A percentile compares a stretch with the other conserved stretches of the same genome.
phyloP scores from a whole-genome alignment of 1,140 invertebrate genomes.

The Trichonephila inaurata region DNA sequence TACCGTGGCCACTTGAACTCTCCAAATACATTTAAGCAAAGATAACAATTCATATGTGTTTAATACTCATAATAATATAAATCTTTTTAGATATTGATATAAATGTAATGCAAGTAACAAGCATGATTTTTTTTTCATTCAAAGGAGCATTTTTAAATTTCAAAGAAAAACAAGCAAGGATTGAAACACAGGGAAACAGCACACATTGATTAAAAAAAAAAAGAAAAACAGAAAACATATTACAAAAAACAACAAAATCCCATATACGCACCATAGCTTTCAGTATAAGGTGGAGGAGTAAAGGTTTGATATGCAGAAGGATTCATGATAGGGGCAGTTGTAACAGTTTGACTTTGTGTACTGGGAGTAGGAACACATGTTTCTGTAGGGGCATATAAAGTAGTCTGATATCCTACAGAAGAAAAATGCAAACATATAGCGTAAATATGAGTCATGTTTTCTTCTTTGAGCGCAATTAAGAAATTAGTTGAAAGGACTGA shows the following conservation, averaged over 20 bases:
- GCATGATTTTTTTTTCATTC: too few relatives aligned
- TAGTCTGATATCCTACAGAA: slow-evolving; percentile 58
- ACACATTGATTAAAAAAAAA: not conserved
- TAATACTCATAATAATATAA: too few relatives aligned
- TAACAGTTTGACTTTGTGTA: slow-evolving; percentile 66
- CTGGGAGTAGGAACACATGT: slow-evolving; percentile 68
- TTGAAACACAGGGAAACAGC: not conserved
- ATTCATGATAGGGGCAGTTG: slow-evolving; percentile 64
- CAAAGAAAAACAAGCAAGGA: not conserved
- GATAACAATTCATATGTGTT: too few relatives aligned
- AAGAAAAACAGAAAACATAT: not conserved
- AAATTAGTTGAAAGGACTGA: not conserved
- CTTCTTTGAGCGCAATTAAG: not conserved
- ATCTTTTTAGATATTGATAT: too few relatives aligned
- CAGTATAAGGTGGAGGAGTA: slow-evolving; percentile 65
- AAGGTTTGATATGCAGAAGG: slow-evolving; percentile 70
- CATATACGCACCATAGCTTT: slow-evolving; percentile 66
- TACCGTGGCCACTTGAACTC: too few relatives aligned
- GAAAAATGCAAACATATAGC: not conserved
- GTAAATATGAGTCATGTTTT: not conserved
- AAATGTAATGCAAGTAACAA: too few relatives aligned
- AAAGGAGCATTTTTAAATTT: too few relatives aligned
- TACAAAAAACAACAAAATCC: slow-evolving; percentile 37
- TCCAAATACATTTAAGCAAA: too few relatives aligned
- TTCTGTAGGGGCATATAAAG: slow-evolving; percentile 69